phyloP scores from a whole-genome alignment of 2,888 invertebrate species.

The Iphiclides podalirius region DNA sequence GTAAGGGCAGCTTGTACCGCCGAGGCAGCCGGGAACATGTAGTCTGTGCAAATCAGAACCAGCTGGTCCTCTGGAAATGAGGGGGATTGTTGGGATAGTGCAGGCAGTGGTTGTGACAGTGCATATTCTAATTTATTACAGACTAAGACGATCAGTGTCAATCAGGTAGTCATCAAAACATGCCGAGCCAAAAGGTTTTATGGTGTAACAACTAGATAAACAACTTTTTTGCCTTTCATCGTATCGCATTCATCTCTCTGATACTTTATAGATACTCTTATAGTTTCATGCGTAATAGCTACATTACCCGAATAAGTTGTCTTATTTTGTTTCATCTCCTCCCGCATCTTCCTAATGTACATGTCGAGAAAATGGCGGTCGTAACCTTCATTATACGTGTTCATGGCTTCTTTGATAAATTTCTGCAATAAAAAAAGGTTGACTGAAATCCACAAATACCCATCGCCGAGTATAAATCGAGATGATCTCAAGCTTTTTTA shows the following conservation, averaged over 20 bases:
- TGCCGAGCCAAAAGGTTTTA: too few species aligned
- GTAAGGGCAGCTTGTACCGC: conserved; percentile 70
- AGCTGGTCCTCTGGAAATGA: conserved; percentile 76
- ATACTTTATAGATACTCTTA: too few species aligned
- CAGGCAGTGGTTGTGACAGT: background rate
- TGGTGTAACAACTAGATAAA: too few species aligned
- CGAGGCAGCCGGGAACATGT: conserved; percentile 81
- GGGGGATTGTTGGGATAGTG: too few species aligned
- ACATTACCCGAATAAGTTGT: conserved; percentile 74
- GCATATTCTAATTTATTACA: background rate
- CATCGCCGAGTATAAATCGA: too few species aligned
- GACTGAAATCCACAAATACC: conserved; percentile 15
- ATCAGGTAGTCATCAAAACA: too few species aligned
- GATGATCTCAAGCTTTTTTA: too few species aligned
- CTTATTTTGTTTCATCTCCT: conserved; percentile 49
- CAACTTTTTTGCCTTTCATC: too few species aligned
- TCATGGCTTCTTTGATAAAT: conserved; percentile 66
- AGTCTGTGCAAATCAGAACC: conserved; percentile 79
- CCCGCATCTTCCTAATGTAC: conserved; percentile 80
- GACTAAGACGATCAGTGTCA: too few species aligned
- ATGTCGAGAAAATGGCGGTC: conserved; percentile 82
- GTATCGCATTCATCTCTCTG: too few species aligned
- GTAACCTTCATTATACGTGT: conserved; percentile 61
- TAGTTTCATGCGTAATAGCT: too few species aligned
- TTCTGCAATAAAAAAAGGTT: conserved; percentile 58